Base-by-base conservation (phyloP, 2,888 invertebrate genomes). In the Muscina levida region DNA sequence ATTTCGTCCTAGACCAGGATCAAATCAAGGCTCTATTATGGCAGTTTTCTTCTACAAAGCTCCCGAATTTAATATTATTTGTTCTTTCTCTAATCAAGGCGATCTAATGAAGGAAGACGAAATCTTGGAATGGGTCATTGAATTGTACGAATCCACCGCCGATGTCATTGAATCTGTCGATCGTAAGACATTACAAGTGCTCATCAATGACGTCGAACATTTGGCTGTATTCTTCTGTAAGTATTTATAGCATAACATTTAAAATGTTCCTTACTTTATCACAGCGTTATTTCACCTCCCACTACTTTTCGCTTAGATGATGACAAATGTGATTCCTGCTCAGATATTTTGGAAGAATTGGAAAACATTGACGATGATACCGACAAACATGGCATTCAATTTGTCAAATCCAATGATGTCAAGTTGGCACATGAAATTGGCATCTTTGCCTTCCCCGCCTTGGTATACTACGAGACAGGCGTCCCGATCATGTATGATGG, bases 401-500 rank as follows among this genome's bases (percentile, higher is more conserved):
- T 97, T 90, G 97, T 97, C 44, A 97, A 97, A 89, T 97, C 97
- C 2, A 97, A 96, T 88, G 97, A 97, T 90, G 94, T 95, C 0
- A 96, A 96, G 88, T 91, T 97, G 82, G 97, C 97, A 1, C 95
- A 97, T 62, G 97, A 97, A 91, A 95, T 97, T 87, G 97, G 97
- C 83, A 96, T 97, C 88, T 96, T 96, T 91, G 95, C 96, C 87
- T 96, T 97, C 89, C 97, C 97, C 82, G 96, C 97, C 79, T 92
- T 97, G 85, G 97, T 97, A 68, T 97, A 97, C 91, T 97, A 97
- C 88, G 97, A 97, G 91, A 97, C 97, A 78, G 97, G 97, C 84
- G 96, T 97, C 85, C 97, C 97, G 86, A 97, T 97, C 88, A 96
- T 97, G 95, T 97, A 96, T 91, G 96, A 97, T 92, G 97, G 97